Percentiles rank a stretch among this genome's conserved stretches.
phyloP scores from a whole-genome alignment of 2,113 vertebrate genomes.

The Callospermophilus lateralis region DNA sequence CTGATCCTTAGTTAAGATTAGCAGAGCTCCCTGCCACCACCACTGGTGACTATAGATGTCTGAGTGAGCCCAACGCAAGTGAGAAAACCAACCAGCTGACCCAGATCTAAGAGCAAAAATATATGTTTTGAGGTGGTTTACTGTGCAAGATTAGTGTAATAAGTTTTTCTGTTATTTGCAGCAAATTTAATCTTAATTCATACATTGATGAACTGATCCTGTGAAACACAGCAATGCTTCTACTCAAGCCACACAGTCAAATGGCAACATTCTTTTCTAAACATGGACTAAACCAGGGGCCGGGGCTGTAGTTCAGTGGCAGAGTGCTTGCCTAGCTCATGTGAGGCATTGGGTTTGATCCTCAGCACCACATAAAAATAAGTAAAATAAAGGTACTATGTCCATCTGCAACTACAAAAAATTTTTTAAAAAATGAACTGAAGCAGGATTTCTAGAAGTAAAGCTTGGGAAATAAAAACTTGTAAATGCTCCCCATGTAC shows the following conservation, averaged over 20 bases:
- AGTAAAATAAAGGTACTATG: too few species aligned
- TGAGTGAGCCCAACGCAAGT: not conserved
- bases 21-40: not conserved
- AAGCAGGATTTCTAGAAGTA: constrained; percentile 12
- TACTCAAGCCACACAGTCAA: not conserved
- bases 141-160: not conserved
- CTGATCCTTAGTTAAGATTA: not conserved
- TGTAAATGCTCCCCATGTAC: not conserved
- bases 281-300: not conserved
- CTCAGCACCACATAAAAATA: too few species aligned
- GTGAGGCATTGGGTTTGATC: too few species aligned
- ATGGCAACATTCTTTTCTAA: constrained; percentile 43
- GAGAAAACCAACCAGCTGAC: not conserved
- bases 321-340: too few species aligned
- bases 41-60: not conserved
- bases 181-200: constrained; percentile 52
- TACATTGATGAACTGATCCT: constrained; percentile 17
- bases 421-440: too few species aligned
- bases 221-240: constrained; percentile 23
- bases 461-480: not conserved
- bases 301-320: too few species aligned
- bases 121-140: not conserved
- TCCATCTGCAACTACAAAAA: too few species aligned
- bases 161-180: constrained; percentile 26
- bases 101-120: not conserved